Base-by-base conservation (phyloP, 2,113 vertebrate genomes). In the Triplophysa tibetana region DNA sequence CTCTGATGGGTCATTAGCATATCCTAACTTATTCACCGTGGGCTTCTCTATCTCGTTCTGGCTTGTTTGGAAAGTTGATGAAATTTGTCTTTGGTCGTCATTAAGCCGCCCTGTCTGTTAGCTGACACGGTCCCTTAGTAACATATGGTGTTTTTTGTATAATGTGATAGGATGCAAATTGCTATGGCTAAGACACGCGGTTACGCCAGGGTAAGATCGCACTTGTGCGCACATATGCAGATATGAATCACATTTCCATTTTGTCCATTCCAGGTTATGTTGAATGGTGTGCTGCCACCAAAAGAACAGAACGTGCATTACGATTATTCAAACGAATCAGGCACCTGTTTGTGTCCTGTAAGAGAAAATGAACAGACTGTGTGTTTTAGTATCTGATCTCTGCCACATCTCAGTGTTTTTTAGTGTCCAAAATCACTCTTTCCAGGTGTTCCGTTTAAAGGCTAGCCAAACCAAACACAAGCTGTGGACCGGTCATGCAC, bases 401-500 rank as follows among this genome's bases (percentile, higher is more conserved):
- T 82, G 79, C 85, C 87, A 82, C 89, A 83, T 87, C 85, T 87
- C 85, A 86, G 88, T 86, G 86, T 85, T 95, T 93, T 94, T 93
- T 92, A 92, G 91, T 91, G 91, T 96, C 95, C 96, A 93, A 89
- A 92, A 91, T 87, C 90, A 83, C 84, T 33, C 86, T 92, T 94
- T 95, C 96, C 96, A 98, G 96, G 92, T 91, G 94, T 90, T n/a
- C 91, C 88, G 90, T 94, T 92, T 95, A 96, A 96, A 94, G 93
- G 87, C 92, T 84, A 90, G 96, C 96, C 97, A 98, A 98, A 95
- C 94, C 94, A 96, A 98, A 97, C 95, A 97, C 92, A 89, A 94
- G 94, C 94, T 91, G 87, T 93, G 91, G 94, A 94, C 95, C 95
- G 90, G 93, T 61, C 70, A 58, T 74, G 23, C 54, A 43, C 6